A percentile compares a stretch with the other conserved stretches of the same genome.
Evolutionary conservation across 2,888 invertebrate genomes (phyloP).

Genomic region (Bombyx huttoni): DNA sequence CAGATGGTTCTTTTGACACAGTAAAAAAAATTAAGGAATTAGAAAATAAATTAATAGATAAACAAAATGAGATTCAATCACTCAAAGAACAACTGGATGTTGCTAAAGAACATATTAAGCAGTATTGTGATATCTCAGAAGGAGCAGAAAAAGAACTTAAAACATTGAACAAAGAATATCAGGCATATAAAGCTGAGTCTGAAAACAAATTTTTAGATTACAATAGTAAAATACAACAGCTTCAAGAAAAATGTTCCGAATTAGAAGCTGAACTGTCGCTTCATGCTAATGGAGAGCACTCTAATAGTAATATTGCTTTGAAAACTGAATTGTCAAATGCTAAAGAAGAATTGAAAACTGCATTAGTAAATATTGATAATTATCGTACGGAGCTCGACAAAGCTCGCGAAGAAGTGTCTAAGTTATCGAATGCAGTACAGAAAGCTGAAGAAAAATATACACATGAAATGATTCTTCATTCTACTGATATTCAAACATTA

Average conservation of each 20-base stretch:
- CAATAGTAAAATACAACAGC: slow-evolving; percentile 49
- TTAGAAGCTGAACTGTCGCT: slow-evolving; percentile 80
- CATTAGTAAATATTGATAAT: slow-evolving; percentile 69
- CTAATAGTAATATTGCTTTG: slow-evolving; percentile 49
- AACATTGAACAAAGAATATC: slow-evolving; percentile 72
- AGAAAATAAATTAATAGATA: slow-evolving; percentile 76
- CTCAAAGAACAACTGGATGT: slow-evolving; percentile 80
- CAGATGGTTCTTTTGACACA: slow-evolving; percentile 72
- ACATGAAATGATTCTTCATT: slow-evolving; percentile 84
- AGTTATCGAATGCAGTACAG: slow-evolving; percentile 74
- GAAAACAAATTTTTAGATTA: slow-evolving; percentile 72
- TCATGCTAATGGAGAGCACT: slow-evolving; percentile 76
- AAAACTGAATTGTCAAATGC: slow-evolving; percentile 72
- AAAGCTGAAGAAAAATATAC: slow-evolving; percentile 84
- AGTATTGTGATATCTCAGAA: slow-evolving; percentile 89
- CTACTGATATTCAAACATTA: slow-evolving; percentile 79
- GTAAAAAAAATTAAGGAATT: slow-evolving; percentile 79
- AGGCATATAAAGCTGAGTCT: slow-evolving; percentile 70
- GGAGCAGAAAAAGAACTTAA: slow-evolving; percentile 84
- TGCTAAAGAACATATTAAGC: slow-evolving; percentile 83
- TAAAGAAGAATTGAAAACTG: slow-evolving; percentile 75
- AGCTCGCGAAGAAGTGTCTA: slow-evolving; percentile 75
- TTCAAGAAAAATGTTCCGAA: slow-evolving; percentile 76
- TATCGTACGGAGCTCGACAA: slow-evolving; percentile 75
- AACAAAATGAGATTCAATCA: slow-evolving; percentile 76